These are phyloP conservation scores for Sebastes oblongus DNA, from an alignment of 2,797 vertebrate genomes.

Conservation along the genomic window DNA sequence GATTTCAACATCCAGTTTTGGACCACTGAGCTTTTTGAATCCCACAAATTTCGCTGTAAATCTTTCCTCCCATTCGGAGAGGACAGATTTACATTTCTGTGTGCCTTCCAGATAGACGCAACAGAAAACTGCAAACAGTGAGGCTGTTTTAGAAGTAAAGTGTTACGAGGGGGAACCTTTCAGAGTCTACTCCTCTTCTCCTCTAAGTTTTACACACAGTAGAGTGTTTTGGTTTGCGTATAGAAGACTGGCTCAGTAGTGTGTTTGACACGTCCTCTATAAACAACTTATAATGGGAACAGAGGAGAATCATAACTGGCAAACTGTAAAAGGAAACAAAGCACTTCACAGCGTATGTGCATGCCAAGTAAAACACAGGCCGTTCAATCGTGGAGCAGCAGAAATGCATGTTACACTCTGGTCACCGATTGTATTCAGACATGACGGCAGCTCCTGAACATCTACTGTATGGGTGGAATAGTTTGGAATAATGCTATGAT, in stretches of 20 bases:
- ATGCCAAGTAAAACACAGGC: constrained; percentile 53
- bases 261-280: constrained; percentile 43
- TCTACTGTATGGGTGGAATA: background rate
- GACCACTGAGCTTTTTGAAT: background rate
- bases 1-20: constrained; percentile 6
- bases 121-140: constrained; percentile 1
- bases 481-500: background rate
- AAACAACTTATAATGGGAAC: constrained; percentile 28
- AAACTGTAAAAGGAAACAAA: constrained; percentile 61
- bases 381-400: background rate
- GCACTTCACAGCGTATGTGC: constrained; percentile 22
- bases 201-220: background rate
- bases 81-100: background rate
- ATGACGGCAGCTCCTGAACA: constrained; percentile 5
- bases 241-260: background rate
- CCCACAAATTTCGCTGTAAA: constrained; percentile 1
- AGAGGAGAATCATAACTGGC: constrained; percentile 41
- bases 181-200: constrained; percentile 6
- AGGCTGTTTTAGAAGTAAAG: background rate
- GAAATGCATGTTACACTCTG: constrained; percentile 15
- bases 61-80: constrained; percentile 4
- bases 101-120: background rate
- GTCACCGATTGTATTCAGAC: constrained; percentile 14
- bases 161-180: background rate
- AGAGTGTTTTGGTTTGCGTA: constrained; percentile 11